These are phyloP conservation scores for Chymomyza caudatula DNA, from an alignment of 2,888 invertebrate genomes.

Conservation along the genomic window DNA sequence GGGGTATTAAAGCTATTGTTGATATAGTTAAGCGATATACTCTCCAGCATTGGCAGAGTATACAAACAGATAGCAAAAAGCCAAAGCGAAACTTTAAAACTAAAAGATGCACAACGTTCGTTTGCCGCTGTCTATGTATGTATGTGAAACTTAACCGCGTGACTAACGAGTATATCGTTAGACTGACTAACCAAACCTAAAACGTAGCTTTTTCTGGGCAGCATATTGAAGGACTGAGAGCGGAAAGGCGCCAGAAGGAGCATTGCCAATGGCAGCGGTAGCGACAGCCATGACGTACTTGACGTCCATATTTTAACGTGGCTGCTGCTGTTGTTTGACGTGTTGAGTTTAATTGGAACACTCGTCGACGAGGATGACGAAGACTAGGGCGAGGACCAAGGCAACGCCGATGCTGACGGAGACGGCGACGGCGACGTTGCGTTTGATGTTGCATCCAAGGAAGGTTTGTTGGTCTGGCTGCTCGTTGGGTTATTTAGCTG, in stretches of 20 bases:
- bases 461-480: neutral
- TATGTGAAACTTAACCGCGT: slow-evolving; percentile 64
- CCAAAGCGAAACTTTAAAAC: slow-evolving; percentile 48
- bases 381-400: neutral
- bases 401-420: slow-evolving; percentile 6
- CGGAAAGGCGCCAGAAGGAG: slow-evolving; percentile 13
- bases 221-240: neutral
- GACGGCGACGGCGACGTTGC: slow-evolving; percentile 25
- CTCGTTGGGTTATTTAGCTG: slow-evolving; percentile 21
- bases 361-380: slow-evolving; percentile 42
- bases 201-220: slow-evolving; percentile 8
- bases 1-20: no score
- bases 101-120: slow-evolving; percentile 34
- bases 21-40: neutral
- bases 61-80: neutral
- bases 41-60: no score
- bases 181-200: slow-evolving; percentile 27
- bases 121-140: slow-evolving; percentile 11
- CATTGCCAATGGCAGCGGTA: slow-evolving; percentile 42
- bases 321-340: slow-evolving; percentile 60
- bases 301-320: slow-evolving; percentile 38
- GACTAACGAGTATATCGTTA: slow-evolving; percentile 68
- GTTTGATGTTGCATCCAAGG: slow-evolving; percentile 53
- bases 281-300: slow-evolving; percentile 55
- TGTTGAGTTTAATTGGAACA: slow-evolving; percentile 71